Base-by-base conservation (phyloP, 1,140 invertebrate genomes). In the Piezodorus guildinii region DNA sequence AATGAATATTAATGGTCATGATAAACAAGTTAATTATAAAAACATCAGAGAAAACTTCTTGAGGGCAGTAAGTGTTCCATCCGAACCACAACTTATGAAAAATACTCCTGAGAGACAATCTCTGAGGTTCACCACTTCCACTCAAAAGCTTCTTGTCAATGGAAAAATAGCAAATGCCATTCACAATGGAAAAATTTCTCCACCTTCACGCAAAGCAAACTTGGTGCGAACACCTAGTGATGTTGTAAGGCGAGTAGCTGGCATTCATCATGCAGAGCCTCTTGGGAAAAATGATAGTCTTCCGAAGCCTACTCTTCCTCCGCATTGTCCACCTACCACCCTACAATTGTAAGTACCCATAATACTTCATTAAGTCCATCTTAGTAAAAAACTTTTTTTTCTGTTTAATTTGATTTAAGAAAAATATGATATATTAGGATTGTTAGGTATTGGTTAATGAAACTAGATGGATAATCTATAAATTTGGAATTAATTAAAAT, bases 141-240 rank as follows among this genome's bases (percentile, higher is more conserved):
- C 75, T 1, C 76, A 78, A 60, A 78, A 79, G 65, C 70, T 78
- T 0, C 69, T 77, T 58, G 69, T 80, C 6, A 80, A 80, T 67
- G 79, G 78, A 3, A 77, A 76, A 65, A 72, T 75, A 2, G 71
- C 69, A 4, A 64, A 61, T 21, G 62, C 68, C 12, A 60, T 69
- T 10, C 66, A 67, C 17, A 69, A 69, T 54, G 68, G 68, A 21
- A 67, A 62, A 23, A 62, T 68, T 19, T 68, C 67, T 56, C 68
- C 60, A 19, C 66, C 63, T 9, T 66, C 63, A 15, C 62, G 59
- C 64, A 67, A 56, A 51, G 62, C 62, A 27, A 59, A 27, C 34
- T 30, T 66, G 8, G 65, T 66, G 4, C 49, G 65, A n/a, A 62
- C 66, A 21, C 66, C 62, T 39, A 67, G 66, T 54, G 66, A 67